Base-by-base conservation (phyloP, 2,797 vertebrate species). In the Myripristis jacobus region DNA sequence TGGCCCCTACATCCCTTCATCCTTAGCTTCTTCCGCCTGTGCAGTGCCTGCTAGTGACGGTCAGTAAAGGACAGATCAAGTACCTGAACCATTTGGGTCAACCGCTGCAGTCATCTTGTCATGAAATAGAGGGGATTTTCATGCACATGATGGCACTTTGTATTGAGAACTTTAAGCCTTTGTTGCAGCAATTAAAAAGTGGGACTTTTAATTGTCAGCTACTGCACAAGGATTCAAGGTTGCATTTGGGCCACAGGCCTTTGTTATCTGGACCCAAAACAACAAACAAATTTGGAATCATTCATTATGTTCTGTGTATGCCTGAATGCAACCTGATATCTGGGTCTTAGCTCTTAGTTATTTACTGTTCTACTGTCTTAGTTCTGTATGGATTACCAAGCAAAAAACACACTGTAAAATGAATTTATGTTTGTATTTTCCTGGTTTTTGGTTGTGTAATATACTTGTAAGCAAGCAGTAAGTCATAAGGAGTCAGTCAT, bases 251-350 rank as follows among this genome's bases (percentile, higher is more conserved):
- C 41, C 63, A 3, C 44, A 64, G 54, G 67, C 64, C 38, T 65
- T 56, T 71, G 41, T 19, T 34, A 19, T 54, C 19, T 34, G 22
- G 54, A 70, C 38, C 46, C 65, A 19, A 73, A 76, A 73, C 25
- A 48, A 64, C 36, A 5, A 73, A 62, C 29, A 27, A 6, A 68
- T 50, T 50, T 25, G 25, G 22, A 34, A 29, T 16, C 3, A 38
- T 24, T 65, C 22, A 44, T 9, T 54, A 63, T 7, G 66, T 66
- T 80, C 25, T 84, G 59, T 79, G 76, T 8, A 73, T 38, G 34
- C 71, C 85, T 84, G 60, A 89, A 87, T 88, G 83, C 84, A 87
- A 84, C 47, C 53, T 56, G 48, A 67, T n/a, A 44, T n/a, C 18
- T 73, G 36, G 54, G 27, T 62, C 58, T 66, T 68, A 10, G 47